These are phyloP conservation scores for Tauraco hartlaubi DNA, from an alignment of 2,797 vertebrate genomes.

Conservation along the genomic window DNA sequence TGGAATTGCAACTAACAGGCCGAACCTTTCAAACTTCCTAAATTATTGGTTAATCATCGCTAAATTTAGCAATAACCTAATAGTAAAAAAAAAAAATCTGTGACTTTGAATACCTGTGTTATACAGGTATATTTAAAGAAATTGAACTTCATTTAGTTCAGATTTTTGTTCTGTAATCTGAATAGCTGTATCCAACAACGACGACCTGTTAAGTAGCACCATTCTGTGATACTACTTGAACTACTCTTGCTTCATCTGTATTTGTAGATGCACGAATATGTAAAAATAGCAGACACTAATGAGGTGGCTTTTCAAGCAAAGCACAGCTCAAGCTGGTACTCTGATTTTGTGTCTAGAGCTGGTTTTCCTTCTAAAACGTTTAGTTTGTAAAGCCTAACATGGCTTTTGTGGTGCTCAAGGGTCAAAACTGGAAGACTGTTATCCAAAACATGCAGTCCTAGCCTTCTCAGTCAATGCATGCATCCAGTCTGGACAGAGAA, in stretches of 20 bases:
- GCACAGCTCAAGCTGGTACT: not conserved
- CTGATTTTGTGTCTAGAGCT: not conserved
- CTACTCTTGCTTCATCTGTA: not conserved
- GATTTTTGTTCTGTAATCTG: not conserved
- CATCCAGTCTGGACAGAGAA: not conserved
- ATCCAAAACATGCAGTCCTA: not conserved
- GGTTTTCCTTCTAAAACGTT: not conserved
- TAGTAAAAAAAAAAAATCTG: not conserved
- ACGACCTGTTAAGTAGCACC: not conserved
- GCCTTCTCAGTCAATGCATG: not conserved
- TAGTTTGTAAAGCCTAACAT: not conserved
- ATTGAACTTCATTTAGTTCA: not conserved
- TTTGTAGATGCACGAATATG: not conserved
- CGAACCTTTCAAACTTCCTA: not conserved
- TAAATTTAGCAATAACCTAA: not conserved
- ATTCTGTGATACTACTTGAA: not conserved
- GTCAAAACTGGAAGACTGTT: not conserved
- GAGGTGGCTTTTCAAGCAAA: not conserved
- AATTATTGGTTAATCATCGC: not conserved
- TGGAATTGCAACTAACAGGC: not conserved
- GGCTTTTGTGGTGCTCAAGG: not conserved
- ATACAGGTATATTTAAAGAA: not conserved
- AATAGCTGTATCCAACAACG: not conserved
- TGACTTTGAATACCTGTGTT: not conserved
- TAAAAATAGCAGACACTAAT: not conserved